phyloP scores from a whole-genome alignment of 2,797 vertebrate species.

The Micromesistius poutassou region DNA sequence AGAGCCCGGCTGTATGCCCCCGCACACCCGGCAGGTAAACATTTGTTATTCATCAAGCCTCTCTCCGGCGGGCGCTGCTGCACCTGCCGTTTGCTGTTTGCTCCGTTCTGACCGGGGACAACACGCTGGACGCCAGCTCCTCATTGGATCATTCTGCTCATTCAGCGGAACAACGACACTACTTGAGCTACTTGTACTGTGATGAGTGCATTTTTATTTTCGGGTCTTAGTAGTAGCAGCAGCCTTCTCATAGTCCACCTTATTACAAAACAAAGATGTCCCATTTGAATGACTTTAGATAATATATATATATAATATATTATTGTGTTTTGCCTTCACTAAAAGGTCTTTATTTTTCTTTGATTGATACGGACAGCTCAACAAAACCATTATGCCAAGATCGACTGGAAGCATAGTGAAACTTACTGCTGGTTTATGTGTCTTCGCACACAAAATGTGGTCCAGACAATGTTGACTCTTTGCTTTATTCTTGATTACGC shows the following conservation, averaged over 20 bases:
- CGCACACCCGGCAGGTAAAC: conserved; percentile 23
- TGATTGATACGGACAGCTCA: too few relatives aligned
- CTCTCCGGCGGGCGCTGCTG: neutral
- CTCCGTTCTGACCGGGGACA: neutral
- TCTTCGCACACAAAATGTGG: too few relatives aligned
- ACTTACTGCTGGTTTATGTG: neutral
- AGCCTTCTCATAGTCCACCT: neutral
- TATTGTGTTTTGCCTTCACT: too few relatives aligned
- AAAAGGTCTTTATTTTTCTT: too few relatives aligned
- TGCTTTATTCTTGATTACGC: too few relatives aligned
- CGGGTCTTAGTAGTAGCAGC: neutral
- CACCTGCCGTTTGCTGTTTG: conserved; percentile 12
- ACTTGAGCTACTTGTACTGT: neutral
- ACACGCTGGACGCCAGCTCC: neutral
- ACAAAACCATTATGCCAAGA: too few relatives aligned
- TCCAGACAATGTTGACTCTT: too few relatives aligned
- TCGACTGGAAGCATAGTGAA: too few relatives aligned
- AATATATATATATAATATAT: too few relatives aligned
- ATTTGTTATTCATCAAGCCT: conserved; percentile 14
- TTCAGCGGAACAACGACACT: neutral
- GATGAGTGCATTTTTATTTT: neutral
- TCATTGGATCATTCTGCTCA: neutral
- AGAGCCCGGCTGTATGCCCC: conserved; percentile 14
- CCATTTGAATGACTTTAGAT: neutral
- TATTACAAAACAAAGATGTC: neutral